phyloP scores from a whole-genome alignment of 2,797 vertebrate genomes.

The Chelon labrosus region DNA sequence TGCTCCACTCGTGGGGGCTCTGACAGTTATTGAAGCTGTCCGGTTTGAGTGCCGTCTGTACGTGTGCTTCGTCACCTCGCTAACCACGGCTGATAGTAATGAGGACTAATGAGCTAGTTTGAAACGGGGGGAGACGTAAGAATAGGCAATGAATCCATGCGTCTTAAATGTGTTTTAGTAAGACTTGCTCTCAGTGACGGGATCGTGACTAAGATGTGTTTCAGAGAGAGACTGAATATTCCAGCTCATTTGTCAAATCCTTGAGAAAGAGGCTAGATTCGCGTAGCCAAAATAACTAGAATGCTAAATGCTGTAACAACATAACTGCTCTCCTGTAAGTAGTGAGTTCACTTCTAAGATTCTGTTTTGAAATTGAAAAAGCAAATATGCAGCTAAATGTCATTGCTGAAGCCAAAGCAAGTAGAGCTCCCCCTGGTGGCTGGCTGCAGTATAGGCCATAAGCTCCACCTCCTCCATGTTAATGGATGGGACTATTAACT shows the following conservation, averaged over 20 bases:
- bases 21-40: conserved; percentile 75
- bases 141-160: conserved; percentile 20
- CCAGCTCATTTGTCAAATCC: conserved; percentile 10
- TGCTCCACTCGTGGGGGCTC: conserved; percentile 64
- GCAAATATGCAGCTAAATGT: not conserved
- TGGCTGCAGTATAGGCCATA: too few species aligned
- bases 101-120: conserved; percentile 68
- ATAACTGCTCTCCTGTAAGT: not conserved
- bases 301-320: not conserved
- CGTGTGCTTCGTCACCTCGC: conserved; percentile 57
- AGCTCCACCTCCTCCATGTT: too few species aligned
- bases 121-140: conserved; percentile 17
- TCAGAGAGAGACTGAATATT: conserved; percentile 1
- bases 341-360: not conserved
- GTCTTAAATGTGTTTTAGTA: conserved; percentile 26
- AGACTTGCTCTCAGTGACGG: conserved; percentile 8
- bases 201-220: conserved; percentile 5
- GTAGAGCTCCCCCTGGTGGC: too few species aligned
- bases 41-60: conserved; percentile 59
- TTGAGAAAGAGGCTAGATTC: not conserved
- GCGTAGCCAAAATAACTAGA: not conserved
- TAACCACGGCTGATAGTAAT: conserved; percentile 61
- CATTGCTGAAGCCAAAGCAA: too few species aligned
- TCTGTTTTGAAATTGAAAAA: not conserved
- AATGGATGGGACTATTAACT: too few species aligned